phyloP scores from a whole-genome alignment of 2,888 invertebrate genomes.

The Ecliptopera silaceata region DNA sequence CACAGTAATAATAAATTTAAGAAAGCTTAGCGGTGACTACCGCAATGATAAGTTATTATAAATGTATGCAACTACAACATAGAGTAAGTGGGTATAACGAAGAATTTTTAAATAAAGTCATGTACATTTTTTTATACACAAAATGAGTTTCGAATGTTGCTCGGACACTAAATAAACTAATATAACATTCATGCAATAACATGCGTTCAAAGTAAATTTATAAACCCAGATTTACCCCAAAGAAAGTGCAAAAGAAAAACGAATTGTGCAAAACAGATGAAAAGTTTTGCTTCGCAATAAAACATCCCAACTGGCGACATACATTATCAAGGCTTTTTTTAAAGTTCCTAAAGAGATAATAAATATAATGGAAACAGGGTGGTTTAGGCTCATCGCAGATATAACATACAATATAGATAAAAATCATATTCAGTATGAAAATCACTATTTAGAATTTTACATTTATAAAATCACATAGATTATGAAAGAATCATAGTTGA shows the following conservation, averaged over 20 bases:
- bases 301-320: slow-evolving; percentile 41
- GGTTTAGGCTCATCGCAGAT: slow-evolving; percentile 53
- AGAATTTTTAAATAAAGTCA: neutral
- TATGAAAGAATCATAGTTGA: neutral
- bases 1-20: neutral
- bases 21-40: neutral
- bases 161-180: neutral
- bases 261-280: slow-evolving; percentile 10
- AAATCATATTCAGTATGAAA: slow-evolving; percentile 5
- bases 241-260: slow-evolving; percentile 8
- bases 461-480: neutral
- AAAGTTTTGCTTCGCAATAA: slow-evolving; percentile 20
- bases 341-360: slow-evolving; percentile 29
- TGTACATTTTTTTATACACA: neutral
- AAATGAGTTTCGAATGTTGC: neutral
- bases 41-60: neutral
- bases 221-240: neutral
- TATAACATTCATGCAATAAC: slow-evolving; percentile 8
- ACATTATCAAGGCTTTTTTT: slow-evolving; percentile 18
- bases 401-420: slow-evolving; percentile 16
- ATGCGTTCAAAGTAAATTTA: slow-evolving; percentile 5
- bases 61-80: neutral
- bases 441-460: neutral
- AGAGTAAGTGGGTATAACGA: neutral
- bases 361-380: slow-evolving; percentile 65